phyloP scores from a whole-genome alignment of 2,888 invertebrate species.

The Cataglyphis rosenhaueri region DNA sequence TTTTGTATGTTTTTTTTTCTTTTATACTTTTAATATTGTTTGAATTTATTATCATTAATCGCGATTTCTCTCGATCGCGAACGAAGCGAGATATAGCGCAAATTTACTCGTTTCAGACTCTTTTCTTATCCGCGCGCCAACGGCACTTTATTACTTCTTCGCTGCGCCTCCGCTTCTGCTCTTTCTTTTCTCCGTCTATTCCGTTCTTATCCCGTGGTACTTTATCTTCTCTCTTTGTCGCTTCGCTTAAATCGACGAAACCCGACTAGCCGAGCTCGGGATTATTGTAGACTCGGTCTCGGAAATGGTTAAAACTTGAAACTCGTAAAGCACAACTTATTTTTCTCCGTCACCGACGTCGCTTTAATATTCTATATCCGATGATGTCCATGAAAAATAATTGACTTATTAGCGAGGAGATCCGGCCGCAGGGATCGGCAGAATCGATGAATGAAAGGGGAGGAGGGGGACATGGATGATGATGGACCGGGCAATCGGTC shows the following conservation, averaged over 20 bases:
- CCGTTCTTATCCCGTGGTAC: conserved; percentile 20
- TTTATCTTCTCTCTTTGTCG: conserved; percentile 6
- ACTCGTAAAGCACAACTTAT: conserved; percentile 57
- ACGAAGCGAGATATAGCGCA: background rate
- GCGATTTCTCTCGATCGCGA: background rate
- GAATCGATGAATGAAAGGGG: background rate
- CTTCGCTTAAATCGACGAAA: conserved; percentile 58
- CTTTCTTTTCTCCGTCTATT: background rate
- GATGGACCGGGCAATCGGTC: background rate
- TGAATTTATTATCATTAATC: background rate
- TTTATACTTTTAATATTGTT: background rate
- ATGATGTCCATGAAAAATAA: conserved; percentile 69
- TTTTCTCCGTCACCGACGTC: conserved; percentile 60
- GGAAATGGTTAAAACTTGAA: conserved; percentile 76
- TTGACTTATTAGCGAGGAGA: conserved; percentile 67
- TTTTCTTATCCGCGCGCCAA: conserved; percentile 32
- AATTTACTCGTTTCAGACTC: conserved; percentile 36
- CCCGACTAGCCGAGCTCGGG: conserved; percentile 50
- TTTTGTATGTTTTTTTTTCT: background rate
- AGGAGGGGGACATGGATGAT: conserved; percentile 18
- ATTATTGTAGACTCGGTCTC: conserved; percentile 74
- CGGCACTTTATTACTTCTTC: conserved; percentile 36
- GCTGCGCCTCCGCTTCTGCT: conserved; percentile 5
- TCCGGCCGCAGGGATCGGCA: background rate
- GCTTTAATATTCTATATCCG: conserved; percentile 76